Base-by-base conservation (phyloP, 2,113 vertebrate genomes). In the Proterorhinus semilunaris region DNA sequence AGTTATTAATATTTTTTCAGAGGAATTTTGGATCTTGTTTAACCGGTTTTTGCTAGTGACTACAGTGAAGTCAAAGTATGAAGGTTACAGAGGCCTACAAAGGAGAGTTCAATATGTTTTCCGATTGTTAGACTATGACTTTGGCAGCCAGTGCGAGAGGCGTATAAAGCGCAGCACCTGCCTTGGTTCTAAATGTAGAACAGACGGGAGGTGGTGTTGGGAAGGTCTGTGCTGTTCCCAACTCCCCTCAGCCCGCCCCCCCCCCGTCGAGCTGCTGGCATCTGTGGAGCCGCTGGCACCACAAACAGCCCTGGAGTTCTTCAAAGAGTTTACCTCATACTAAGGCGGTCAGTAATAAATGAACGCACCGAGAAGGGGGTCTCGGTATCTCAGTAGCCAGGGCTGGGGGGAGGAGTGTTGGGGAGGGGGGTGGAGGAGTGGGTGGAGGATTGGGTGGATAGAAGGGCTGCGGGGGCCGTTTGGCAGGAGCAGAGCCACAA, bases 221-320 rank as follows among this genome's bases (percentile, higher is more conserved):
- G 46, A 7, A 8, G 46, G 46, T 47, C 46, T 10, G 10, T 10
- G 10, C 46, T 8, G 46, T 7, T 8, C 46, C 46, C 46, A 36
- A 36, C 27, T 36, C 27, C 27, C 27, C 27, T 5, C 27, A 4
- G 27, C 27, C 27, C 27, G 27, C 27, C 27, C 27, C 27, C 27
- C 27, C 27, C 27, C 27, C 27, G 27, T 36, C 27, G 27, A 36
- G 27, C 57, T 43, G 57, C 42, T 43, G 57, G 57, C 57, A 61
- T 42, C 36, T 43, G 57, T n/a, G 57, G 13, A 44, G 44, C 13
- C 10, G 12, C 9, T 61, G 57, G 57, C 36, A 44, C 42, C 44
- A 61, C 57, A 61, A 61, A 61, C 57, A 61, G 57, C 42, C 36
- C 42, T 61, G 57, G 57, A 61, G 44, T 44, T 61, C 13, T 61